Percentiles rank a stretch among this genome's conserved stretches.
These are phyloP conservation scores for Cheilosia vulpina DNA, from an alignment of 2,888 invertebrate genomes.

Conservation along the genomic window DNA sequence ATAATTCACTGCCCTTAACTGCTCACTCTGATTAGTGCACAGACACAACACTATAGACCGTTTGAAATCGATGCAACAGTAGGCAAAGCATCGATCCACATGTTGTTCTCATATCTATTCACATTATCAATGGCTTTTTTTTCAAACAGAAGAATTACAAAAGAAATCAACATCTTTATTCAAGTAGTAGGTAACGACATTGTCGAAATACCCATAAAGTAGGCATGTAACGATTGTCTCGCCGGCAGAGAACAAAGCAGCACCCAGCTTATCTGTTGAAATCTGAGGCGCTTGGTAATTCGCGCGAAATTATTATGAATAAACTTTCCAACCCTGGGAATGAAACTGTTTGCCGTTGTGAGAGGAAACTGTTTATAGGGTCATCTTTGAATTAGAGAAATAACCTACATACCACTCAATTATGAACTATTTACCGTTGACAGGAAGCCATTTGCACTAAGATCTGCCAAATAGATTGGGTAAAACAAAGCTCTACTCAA, in stretches of 20 bases:
- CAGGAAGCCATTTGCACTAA: constrained; percentile 1
- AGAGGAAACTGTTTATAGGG: not conserved
- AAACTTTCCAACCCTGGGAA: not conserved
- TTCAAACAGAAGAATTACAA: not conserved
- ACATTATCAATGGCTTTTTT: not conserved
- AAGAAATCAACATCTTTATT: constrained; percentile 10
- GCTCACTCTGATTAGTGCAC: constrained; percentile 17
- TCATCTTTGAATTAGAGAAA: not conserved
- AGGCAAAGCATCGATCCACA: not conserved
- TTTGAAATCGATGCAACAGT: not conserved
- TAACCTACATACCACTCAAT: constrained; percentile 17
- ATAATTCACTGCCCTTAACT: not conserved
- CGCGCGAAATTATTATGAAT: constrained; percentile 29
- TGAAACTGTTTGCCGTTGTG: not conserved
- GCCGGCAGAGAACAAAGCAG: not conserved
- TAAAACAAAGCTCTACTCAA: not conserved
- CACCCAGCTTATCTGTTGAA: constrained; percentile 23
- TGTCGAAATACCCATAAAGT: constrained; percentile 21
- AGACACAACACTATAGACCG: not conserved
- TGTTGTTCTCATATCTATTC: not conserved
- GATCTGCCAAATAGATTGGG: constrained; percentile 16
- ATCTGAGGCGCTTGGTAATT: constrained; percentile 25
- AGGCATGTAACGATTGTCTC: constrained; percentile 15
- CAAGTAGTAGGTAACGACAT: constrained; percentile 5
- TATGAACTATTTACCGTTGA: not conserved